Conservation (phyloP, 1,140 invertebrate species). For the Prorops nasuta region DNA sequence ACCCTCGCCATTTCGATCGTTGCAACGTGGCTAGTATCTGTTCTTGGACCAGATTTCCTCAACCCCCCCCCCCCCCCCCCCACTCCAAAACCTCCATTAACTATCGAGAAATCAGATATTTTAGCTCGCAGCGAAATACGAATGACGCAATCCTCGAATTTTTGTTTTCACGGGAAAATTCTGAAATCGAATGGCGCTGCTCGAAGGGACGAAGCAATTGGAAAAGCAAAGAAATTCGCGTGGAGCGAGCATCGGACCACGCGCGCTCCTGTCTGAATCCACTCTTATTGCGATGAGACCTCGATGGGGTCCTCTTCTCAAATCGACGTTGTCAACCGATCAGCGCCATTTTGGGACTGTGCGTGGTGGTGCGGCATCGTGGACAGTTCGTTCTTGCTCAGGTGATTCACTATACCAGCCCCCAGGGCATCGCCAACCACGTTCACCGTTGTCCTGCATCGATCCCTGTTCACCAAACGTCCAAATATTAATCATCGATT, state of each 20-base stretch:
- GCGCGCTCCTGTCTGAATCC: slow-evolving; percentile 4
- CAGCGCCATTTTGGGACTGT: slow-evolving; percentile 35
- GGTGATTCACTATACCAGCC: slow-evolving; percentile 80
- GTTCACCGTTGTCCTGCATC: slow-evolving; percentile 85
- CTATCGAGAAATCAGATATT: slow-evolving; percentile 1
- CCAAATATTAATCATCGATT: slow-evolving; percentile 48
- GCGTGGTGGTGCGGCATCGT: slow-evolving; percentile 32
- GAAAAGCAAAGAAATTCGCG: slow-evolving; percentile 6
- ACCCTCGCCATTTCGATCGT: not conserved
- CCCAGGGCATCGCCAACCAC: slow-evolving; percentile 86
- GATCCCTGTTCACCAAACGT: slow-evolving; percentile 66
- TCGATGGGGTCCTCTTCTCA: too few species aligned
- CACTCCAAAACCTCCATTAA: not conserved
- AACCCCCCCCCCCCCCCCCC: not conserved
- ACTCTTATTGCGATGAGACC: slow-evolving; percentile 8
- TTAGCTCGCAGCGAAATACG: slow-evolving; percentile 3
- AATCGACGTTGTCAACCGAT: slow-evolving; percentile 50
- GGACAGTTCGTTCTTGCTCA: slow-evolving; percentile 71
- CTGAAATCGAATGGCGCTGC: not conserved
- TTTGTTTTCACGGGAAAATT: too few species aligned
- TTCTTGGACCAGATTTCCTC: not conserved
- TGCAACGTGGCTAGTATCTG: not conserved
- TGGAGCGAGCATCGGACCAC: slow-evolving; percentile 15
- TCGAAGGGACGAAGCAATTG: not conserved
- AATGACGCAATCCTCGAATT: slow-evolving; percentile 3